Percentiles rank a stretch among this genome's conserved stretches.
Conservation (phyloP, 2,113 vertebrate genomes). For the Aptenodytes forsteri region DNA sequence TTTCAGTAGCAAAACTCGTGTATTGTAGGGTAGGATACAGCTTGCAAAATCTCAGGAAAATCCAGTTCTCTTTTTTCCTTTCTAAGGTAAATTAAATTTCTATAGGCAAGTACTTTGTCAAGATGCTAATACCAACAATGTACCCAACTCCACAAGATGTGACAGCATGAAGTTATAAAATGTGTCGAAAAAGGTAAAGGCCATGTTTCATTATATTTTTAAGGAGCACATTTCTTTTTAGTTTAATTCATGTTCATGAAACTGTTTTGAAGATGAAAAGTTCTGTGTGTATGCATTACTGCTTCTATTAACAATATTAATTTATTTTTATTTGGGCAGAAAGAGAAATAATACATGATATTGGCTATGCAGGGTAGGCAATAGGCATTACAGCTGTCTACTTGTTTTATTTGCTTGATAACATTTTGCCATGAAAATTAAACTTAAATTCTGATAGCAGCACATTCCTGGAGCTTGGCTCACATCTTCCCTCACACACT, state of each 20-base stretch:
- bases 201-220: not conserved
- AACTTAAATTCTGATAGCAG: not conserved
- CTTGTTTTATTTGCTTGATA: not conserved
- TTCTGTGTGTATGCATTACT: not conserved
- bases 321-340: not conserved
- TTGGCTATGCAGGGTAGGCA: not conserved
- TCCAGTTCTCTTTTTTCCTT: not conserved
- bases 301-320: not conserved
- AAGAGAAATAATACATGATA: not conserved
- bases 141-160: not conserved
- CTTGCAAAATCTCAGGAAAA: not conserved
- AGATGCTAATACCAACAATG: not conserved
- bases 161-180: not conserved
- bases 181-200: not conserved
- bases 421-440: not conserved
- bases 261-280: not conserved
- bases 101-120: not conserved
- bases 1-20: not conserved
- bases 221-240: not conserved
- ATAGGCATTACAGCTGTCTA: not conserved
- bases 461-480: not conserved
- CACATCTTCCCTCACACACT: not conserved
- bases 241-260: not conserved
- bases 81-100: not conserved
- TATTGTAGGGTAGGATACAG: not conserved